Evolutionary conservation across 2,888 invertebrate species (phyloP), one percentile per base, ranked within the genome.

Genomic region (Pteria penguin): DNA sequence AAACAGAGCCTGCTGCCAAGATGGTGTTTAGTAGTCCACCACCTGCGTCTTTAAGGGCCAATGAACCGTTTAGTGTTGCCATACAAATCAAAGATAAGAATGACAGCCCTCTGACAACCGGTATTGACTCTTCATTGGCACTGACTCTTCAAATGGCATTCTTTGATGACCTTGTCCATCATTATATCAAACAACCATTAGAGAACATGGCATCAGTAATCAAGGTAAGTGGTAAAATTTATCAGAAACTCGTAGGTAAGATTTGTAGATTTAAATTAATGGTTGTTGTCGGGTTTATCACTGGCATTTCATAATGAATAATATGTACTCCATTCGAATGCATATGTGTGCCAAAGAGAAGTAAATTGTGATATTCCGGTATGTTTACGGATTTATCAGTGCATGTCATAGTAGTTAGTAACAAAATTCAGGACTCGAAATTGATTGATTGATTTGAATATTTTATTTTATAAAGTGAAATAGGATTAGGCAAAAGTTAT

Each of bases 81-180:
- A 68, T 71, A 1, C 55, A 76, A 22, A 80, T 82, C 22, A 11
- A 55, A 29, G 82, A 80, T 71, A 26, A 26, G n/a, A 54, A 54
- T 65, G 69, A 63, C 26, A 60, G 24, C 8, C 14, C 57, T 4
- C 31, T 82, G 8, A 67, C 71, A 0, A 36, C 66, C 5, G 85
- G 85, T 2, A 65, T 80, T 14, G 85, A 84, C 78, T 82, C 85
- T 18, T 74, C 81, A 26, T 65, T 81, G 14, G 74, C 74, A 60
- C 77, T 81, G 29, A 80, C 77, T 32, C 31, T 85, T 8, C 74
- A 79, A 61, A 71, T 85, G 2, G 75, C 79, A 8, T 81, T 65
- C 65, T 73, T 77, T 36, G 67, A 79, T 36, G 72, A 77, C 36
- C 66, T 76, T n/a, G 67, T 71, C 14, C 66, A 74, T 26, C 76